Evolutionary conservation across 1,140 invertebrate genomes (phyloP).

Genomic region (Chelonus insularis): DNA sequence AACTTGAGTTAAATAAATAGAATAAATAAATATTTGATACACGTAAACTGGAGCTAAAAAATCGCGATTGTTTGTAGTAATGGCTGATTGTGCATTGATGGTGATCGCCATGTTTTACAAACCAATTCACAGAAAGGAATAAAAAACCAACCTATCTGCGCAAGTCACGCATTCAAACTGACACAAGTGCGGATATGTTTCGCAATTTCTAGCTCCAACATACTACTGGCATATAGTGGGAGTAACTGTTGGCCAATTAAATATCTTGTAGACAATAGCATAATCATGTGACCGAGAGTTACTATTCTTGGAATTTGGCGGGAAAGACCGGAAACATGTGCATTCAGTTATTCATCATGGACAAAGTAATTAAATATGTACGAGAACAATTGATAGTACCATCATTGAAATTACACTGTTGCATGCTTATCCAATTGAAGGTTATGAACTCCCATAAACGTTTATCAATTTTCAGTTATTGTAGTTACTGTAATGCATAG

Average conservation of each 20-base stretch:
- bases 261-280: not conserved
- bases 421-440: not conserved
- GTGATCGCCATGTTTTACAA: slow-evolving; percentile 35
- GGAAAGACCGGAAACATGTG: not conserved
- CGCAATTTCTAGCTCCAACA: no score
- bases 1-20: no score
- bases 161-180: slow-evolving; percentile 37
- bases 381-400: slow-evolving; percentile 6
- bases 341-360: not conserved
- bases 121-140: not conserved
- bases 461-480: no score
- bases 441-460: not conserved
- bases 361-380: no score
- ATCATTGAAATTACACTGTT: slow-evolving; percentile 8
- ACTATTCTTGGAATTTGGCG: not conserved
- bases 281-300: not conserved
- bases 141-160: slow-evolving; percentile 25
- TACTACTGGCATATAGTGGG: not conserved
- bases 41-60: no score
- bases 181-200: no score
- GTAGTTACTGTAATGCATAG: no score
- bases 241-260: not conserved
- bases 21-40: no score
- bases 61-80: not conserved
- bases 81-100: not conserved